phyloP scores from a whole-genome alignment of 92 coral and sea anemone genomes.

The Chrysogorgia sp. region DNA sequence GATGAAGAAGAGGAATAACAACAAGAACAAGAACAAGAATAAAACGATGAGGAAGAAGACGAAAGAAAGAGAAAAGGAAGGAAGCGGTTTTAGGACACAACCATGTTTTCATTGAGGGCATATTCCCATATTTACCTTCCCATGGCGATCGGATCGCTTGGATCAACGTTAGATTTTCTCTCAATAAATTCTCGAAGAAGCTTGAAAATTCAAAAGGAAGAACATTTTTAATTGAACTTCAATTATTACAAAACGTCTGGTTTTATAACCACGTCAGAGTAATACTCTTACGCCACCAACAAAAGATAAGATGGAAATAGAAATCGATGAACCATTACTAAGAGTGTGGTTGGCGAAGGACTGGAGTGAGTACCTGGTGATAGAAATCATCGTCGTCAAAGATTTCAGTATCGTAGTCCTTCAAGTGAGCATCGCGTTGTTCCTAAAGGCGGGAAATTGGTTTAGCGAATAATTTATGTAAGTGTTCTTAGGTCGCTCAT shows the following conservation, averaged over 20 bases:
- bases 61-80: too few species aligned
- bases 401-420: conserved; percentile 87
- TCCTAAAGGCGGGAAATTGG: conserved; percentile 55
- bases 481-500: background rate
- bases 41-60: too few species aligned
- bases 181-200: conserved; percentile 92
- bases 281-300: background rate
- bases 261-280: too few species aligned
- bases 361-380: conserved; percentile 68
- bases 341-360: background rate
- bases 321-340: background rate
- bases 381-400: conserved; percentile 98
- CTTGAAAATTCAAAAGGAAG: conserved; percentile 43
- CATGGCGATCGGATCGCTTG: conserved; percentile 90
- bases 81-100: too few species aligned
- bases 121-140: conserved; percentile 72
- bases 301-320: background rate
- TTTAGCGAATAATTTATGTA: background rate
- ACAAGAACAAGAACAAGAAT: too few species aligned
- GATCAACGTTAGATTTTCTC: conserved; percentile 74
- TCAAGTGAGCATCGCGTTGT: conserved; percentile 79
- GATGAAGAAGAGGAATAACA: too few species aligned
- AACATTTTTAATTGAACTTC: background rate
- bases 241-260: too few species aligned
- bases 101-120: background rate